These are phyloP conservation scores for Amblyjoppa fuscipennis DNA, from an alignment of 2,888 invertebrate genomes.

Conservation along the genomic window DNA sequence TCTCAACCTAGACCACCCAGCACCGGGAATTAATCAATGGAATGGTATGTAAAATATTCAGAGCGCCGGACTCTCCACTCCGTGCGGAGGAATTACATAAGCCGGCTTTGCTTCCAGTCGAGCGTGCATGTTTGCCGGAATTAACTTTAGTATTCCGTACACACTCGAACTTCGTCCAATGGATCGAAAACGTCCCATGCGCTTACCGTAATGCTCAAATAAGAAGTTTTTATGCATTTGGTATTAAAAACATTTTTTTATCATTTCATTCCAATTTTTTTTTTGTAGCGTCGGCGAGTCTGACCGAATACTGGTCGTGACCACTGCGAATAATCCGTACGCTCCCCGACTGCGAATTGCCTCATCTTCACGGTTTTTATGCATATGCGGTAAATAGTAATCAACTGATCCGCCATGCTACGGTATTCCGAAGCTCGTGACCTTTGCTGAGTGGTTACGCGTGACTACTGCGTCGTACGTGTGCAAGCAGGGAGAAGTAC, in stretches of 20 bases:
- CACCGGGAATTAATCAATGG: constrained; percentile 60
- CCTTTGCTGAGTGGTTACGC: neutral
- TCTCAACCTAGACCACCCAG: constrained; percentile 35
- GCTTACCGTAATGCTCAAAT: neutral
- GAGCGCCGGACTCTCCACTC: constrained; percentile 13
- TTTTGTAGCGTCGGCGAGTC: neutral
- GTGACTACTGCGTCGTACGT: neutral
- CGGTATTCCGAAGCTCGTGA: neutral
- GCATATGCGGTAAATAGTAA: constrained; percentile 32
- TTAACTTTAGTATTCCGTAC: neutral
- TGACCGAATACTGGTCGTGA: constrained; percentile 13
- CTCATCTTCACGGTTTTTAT: constrained; percentile 10
- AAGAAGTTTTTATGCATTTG: neutral
- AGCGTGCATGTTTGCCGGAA: neutral
- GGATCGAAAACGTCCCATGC: neutral
- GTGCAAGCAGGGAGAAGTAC: neutral
- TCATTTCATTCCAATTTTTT: neutral
- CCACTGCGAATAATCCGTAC: constrained; percentile 19
- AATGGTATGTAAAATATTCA: constrained; percentile 67
- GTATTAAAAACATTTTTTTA: neutral
- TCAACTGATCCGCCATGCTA: neutral
- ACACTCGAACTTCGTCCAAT: neutral
- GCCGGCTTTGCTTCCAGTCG: neutral
- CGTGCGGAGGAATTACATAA: constrained; percentile 24
- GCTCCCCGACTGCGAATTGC: neutral